phyloP scores from a whole-genome alignment of 2,888 invertebrate genomes.

The Quadroppia sp. region DNA sequence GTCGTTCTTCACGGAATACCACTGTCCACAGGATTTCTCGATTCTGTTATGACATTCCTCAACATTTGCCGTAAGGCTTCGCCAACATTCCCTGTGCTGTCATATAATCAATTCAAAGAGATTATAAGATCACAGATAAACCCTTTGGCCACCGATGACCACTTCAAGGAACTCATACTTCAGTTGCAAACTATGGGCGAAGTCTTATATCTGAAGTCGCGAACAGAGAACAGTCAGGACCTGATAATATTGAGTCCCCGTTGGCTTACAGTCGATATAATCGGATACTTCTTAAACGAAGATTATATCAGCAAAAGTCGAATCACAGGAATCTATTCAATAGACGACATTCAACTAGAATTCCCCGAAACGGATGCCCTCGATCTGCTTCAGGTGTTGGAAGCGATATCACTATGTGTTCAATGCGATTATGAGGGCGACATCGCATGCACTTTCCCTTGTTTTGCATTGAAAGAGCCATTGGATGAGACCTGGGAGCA shows the following conservation, averaged over 20 bases:
- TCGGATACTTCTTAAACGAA: conserved; percentile 61
- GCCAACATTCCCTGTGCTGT: conserved; percentile 62
- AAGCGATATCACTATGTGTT: conserved; percentile 67
- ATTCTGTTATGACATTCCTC: conserved; percentile 59
- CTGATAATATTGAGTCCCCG: conserved; percentile 63
- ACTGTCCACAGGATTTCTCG: conserved; percentile 61
- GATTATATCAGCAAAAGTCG: conserved; percentile 56
- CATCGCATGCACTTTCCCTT: conserved; percentile 70
- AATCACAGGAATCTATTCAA: conserved; percentile 66
- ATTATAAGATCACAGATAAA: conserved; percentile 61
- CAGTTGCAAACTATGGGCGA: conserved; percentile 65
- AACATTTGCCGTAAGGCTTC: conserved; percentile 57
- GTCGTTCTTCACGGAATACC: conserved; percentile 58
- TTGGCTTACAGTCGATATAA: conserved; percentile 65
- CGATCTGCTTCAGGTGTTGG: conserved; percentile 64
- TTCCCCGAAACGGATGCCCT: conserved; percentile 66
- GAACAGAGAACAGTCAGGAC: conserved; percentile 56
- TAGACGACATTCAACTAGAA: conserved; percentile 68
- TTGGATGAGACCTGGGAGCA: conserved; percentile 50
- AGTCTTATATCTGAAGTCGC: conserved; percentile 61
- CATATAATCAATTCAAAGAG: conserved; percentile 61
- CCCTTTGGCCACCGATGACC: conserved; percentile 63
- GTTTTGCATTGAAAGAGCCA: conserved; percentile 55
- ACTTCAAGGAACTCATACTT: conserved; percentile 61
- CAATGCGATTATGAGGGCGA: conserved; percentile 67